These are phyloP conservation scores for Regulus satrapa DNA, from an alignment of 2,113 vertebrate genomes.

Conservation along the genomic window DNA sequence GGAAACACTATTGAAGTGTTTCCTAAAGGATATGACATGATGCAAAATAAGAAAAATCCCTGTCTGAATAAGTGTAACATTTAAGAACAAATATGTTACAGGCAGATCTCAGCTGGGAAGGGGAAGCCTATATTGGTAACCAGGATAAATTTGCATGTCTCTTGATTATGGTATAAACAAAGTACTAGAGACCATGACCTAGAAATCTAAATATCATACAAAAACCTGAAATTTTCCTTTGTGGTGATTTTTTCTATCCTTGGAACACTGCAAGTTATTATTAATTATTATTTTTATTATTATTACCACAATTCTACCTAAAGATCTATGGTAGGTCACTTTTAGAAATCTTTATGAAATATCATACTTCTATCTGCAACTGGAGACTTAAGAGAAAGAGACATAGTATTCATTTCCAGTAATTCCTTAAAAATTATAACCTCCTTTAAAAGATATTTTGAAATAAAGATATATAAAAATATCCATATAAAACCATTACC, in stretches of 20 bases:
- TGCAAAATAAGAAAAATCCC: neutral
- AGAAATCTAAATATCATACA: neutral
- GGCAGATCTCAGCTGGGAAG: neutral
- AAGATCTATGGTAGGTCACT: neutral
- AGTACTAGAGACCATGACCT: neutral
- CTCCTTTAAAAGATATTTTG: neutral
- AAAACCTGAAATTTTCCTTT: neutral
- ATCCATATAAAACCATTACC: neutral
- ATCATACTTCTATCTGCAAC: neutral
- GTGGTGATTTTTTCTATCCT: neutral
- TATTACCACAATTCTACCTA: rapidly evolving
- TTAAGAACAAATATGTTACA: neutral
- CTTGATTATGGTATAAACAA: neutral
- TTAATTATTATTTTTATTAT: too few relatives aligned
- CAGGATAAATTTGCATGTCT: neutral
- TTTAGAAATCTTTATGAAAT: neutral
- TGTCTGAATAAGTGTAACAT: neutral
- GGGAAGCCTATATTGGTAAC: neutral
- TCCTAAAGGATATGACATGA: neutral
- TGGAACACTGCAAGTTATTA: neutral
- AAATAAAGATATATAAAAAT: neutral
- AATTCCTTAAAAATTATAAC: neutral
- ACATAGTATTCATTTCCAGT: neutral
- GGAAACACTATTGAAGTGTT: neutral
- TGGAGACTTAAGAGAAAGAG: neutral